Evolutionary conservation across 2,888 invertebrate genomes (phyloP), one percentile per base, ranked within the genome.

Genomic region (Cataglyphis livida): DNA sequence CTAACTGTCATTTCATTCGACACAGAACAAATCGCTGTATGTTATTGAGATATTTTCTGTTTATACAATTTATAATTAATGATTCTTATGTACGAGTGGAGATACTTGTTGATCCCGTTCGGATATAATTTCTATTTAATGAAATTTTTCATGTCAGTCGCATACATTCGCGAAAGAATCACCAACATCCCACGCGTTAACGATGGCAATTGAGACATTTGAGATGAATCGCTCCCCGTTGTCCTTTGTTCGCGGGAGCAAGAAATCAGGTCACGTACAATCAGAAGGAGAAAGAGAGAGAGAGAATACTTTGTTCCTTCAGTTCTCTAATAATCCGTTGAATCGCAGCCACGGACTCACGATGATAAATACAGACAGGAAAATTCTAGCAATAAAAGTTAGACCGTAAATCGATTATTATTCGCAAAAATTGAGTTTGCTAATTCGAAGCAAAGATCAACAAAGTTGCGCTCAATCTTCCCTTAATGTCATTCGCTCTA

Each of bases 371-470:
- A 44, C 12, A 9, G 9, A 18, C 41, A 51, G n/a, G 0, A 21
- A 21, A 21, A 21, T 44, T 44, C 57, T 21, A 78, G 18, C 57
- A 76, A 57, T 18, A 32, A 32, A 70, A 59, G 32, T 59, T 59
- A 18, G 32, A 71, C 18, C 12, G 21, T 44, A 78, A 78, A 21
- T 59, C 44, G 59, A 59, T 59, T 71, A 78, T 18, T 70, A 78
- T 18, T 70, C 32, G 57, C 41, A 18, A 57, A 70, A 70, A 71
- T 32, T n/a, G 44, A 79, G 44, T 44, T 32, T 18, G 32, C 18
- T 71, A 70, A 79, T 59, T 59, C n/a, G 21, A 41, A 28, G 28
- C 21, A 25, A 71, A 57, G 44, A 71, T 71, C 44, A 71, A 32
- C 44, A 38, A 12, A 79, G 25, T 41, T 59, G 51, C 54, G 6